Conservation (phyloP, 2,797 vertebrate species). For the Helicolenus hilgendorfi region DNA sequence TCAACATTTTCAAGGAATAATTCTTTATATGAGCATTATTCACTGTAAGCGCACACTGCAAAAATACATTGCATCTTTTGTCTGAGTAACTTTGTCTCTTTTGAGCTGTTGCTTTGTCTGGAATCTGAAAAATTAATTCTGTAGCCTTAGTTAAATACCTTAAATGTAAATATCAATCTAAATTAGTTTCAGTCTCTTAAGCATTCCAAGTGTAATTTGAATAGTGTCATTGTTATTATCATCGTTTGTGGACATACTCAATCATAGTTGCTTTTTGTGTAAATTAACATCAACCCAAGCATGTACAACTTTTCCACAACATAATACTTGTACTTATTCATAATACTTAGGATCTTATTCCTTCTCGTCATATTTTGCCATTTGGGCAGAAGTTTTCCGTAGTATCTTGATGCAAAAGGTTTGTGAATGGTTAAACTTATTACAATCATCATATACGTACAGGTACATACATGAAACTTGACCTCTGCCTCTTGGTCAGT, state of each 20-base stretch:
- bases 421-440: not conserved
- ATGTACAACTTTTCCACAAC: not conserved
- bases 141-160: not conserved
- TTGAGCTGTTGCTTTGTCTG: not conserved
- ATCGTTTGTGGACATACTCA: not conserved
- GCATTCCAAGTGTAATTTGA: not conserved
- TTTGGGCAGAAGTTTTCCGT: not conserved
- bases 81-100: not conserved
- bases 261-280: not conserved
- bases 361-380: not conserved
- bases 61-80: not conserved
- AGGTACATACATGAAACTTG: not conserved
- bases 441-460: not conserved
- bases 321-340: not conserved
- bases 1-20: not conserved
- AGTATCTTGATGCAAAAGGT: not conserved
- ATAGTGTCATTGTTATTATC: not conserved
- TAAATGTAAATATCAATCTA: not conserved
- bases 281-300: not conserved
- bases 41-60: not conserved
- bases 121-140: not conserved
- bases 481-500: not conserved
- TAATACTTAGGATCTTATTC: not conserved
- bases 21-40: not conserved
- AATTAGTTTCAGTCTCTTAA: not conserved